These are phyloP conservation scores for Muschampia plurimacula DNA, from an alignment of 2,888 invertebrate species.

Conservation along the genomic window DNA sequence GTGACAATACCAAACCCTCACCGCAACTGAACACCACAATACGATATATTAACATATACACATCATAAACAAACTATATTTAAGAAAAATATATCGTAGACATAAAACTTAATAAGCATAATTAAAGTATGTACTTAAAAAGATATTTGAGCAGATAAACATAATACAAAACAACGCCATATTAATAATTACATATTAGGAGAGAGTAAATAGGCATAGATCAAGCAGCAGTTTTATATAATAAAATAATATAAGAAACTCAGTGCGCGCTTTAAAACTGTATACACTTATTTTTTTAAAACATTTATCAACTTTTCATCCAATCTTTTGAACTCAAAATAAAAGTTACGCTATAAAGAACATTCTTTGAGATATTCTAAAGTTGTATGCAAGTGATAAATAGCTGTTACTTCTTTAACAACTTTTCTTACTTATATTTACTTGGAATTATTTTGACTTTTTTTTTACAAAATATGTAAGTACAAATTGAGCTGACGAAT, in stretches of 20 bases:
- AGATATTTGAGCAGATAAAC: slow-evolving; percentile 8
- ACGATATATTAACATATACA: slow-evolving; percentile 57
- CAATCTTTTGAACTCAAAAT: slow-evolving; percentile 11
- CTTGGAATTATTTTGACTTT: slow-evolving; percentile 17
- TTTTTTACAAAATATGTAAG: slow-evolving; percentile 2
- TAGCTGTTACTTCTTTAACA: slow-evolving; percentile 17
- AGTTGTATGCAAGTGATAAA: slow-evolving; percentile 30
- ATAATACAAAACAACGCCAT: slow-evolving; percentile 13
- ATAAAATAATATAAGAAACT: slow-evolving; percentile 45
- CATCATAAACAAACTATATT: slow-evolving; percentile 39
- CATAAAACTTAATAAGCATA: not conserved
- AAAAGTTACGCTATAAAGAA: slow-evolving; percentile 24
- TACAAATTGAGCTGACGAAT: slow-evolving; percentile 10
- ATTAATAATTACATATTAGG: slow-evolving; percentile 18
- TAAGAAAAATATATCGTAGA: slow-evolving; percentile 33
- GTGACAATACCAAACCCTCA: slow-evolving; percentile 95
- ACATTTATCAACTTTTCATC: slow-evolving; percentile 16
- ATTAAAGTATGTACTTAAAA: slow-evolving; percentile 17
- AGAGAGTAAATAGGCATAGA: slow-evolving; percentile 18
- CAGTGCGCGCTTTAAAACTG: slow-evolving; percentile 52
- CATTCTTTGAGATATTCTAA: slow-evolving; percentile 12
- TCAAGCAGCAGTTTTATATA: slow-evolving; percentile 28
- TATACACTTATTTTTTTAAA: slow-evolving; percentile 26
- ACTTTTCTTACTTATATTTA: slow-evolving; percentile 16
- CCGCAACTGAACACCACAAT: slow-evolving; percentile 91